Base-by-base conservation (phyloP, 53 echinoderm and acorn worm species). In the Mesocentrotus franciscanus region DNA sequence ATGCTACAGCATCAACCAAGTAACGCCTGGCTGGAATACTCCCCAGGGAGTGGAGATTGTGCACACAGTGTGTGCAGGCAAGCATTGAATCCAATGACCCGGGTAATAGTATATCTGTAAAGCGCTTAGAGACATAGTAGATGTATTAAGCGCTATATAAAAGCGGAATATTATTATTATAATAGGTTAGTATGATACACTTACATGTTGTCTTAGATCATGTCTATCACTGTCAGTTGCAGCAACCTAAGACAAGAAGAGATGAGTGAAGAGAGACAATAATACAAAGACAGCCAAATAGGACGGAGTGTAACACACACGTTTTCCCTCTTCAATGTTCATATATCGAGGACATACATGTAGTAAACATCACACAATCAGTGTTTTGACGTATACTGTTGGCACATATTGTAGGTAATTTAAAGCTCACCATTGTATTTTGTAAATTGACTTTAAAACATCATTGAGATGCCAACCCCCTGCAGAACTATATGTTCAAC, bases 151-250 rank as follows among this genome's bases (percentile, higher is more conserved):
- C n/a, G n/a, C n/a, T n/a, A n/a, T n/a, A n/a, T n/a, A n/a, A n/a
- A n/a, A n/a, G n/a, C n/a, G n/a, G n/a, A n/a, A n/a, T n/a, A n/a
- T n/a, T n/a, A n/a, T n/a, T n/a, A n/a, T n/a, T n/a, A n/a, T n/a
- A n/a, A 18, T 18, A 15, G 64, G 15, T 39, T 39, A 36, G 42
- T 7, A 12, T 58, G 58, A 87, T 57, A 87, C 34, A 87, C 95
- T 85, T 68, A 94, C 95, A 20, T 87, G 60, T 70, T 94, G 66
- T 87, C 71, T 87, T 5, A 94, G 68, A 39, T 94, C 95, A 59
- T 85, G 95, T 55, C 87, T 94, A 56, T 94, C 87, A 61, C 30
- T 85, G 35, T 94, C 95, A 26, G 87, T 39, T 39, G 95, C 95
- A 55, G 95, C 32, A 66, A 94, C 95, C 95, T 94, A 70, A 20